Evolutionary conservation across 2,797 vertebrate genomes (phyloP).

Genomic region (Pteronotus mesoamericanus): DNA sequence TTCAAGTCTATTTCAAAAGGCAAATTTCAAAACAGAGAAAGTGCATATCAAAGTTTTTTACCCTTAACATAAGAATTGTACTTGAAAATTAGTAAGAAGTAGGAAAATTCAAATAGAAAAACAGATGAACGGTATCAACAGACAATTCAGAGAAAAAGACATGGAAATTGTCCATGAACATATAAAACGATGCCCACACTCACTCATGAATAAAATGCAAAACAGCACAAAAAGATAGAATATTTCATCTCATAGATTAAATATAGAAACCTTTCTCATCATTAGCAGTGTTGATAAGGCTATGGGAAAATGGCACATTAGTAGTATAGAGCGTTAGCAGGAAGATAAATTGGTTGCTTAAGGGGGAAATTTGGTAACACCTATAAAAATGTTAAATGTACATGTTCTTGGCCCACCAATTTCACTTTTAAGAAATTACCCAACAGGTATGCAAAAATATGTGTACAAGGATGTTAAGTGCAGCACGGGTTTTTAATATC

Average conservation of each 20-base stretch:
- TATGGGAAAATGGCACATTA: neutral
- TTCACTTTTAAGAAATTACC: constrained; percentile 21
- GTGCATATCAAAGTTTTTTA: neutral
- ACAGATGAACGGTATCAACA: neutral
- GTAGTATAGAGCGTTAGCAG: neutral
- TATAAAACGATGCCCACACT: constrained; percentile 19
- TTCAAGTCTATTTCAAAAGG: neutral
- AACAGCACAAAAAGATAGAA: neutral
- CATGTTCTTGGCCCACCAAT: neutral
- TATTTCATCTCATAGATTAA: neutral
- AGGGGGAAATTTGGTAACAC: neutral
- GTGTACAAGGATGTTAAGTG: neutral
- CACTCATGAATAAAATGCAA: neutral
- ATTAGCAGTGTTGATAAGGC: neutral
- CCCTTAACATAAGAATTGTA: neutral
- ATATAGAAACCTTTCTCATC: constrained; percentile 8
- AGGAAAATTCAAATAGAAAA: constrained; percentile 14
- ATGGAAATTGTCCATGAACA: neutral
- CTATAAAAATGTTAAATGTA: neutral
- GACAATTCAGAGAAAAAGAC: neutral
- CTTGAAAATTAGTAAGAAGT: constrained; percentile 18
- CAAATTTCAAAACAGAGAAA: neutral
- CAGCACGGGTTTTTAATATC: neutral
- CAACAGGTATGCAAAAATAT: neutral
- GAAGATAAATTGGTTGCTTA: neutral